A percentile compares a stretch with the other conserved stretches of the same genome.
These are phyloP conservation scores for Drosophila kepulauana DNA, from an alignment of 1,140 invertebrate species.

Conservation along the genomic window DNA sequence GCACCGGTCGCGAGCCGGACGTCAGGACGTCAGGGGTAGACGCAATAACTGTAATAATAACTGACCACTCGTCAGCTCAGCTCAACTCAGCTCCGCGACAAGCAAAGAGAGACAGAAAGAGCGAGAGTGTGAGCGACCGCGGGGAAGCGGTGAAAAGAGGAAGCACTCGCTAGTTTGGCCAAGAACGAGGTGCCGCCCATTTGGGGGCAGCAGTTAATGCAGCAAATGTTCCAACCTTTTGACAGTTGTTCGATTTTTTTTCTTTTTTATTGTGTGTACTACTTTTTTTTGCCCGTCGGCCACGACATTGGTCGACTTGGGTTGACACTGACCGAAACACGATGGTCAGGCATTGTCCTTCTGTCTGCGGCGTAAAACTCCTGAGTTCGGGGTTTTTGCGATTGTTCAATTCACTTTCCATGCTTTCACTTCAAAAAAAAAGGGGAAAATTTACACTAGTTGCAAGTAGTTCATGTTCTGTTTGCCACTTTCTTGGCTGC, in stretches of 20 bases:
- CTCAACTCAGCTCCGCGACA: neutral
- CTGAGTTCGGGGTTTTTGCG: conserved; percentile 43
- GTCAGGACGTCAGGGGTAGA: neutral
- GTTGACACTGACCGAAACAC: conserved; percentile 66
- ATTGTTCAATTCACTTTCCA: conserved; percentile 36
- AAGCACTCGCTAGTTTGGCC: no score
- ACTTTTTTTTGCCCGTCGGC: conserved; percentile 16
- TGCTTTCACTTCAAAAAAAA: conserved; percentile 32
- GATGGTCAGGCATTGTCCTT: conserved; percentile 23
- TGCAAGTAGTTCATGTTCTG: neutral
- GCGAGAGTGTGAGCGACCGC: no score
- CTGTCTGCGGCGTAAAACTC: conserved; percentile 9
- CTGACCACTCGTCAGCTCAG: conserved; percentile 29
- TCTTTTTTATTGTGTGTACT: neutral
- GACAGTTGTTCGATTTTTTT: conserved; percentile 44
- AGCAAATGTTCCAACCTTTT: conserved; percentile 24
- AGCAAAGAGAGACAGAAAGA: neutral
- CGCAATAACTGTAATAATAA: conserved; percentile 48
- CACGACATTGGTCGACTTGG: conserved; percentile 45
- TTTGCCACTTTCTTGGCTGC: conserved; percentile 4
- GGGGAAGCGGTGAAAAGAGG: no score
- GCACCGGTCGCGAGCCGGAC: neutral
- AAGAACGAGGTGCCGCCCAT: conserved; percentile 12
- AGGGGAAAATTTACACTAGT: no score
- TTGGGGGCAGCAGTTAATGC: conserved; percentile 12